Base-by-base conservation (phyloP, 2,888 invertebrate genomes). In the Ophioninae sp. region DNA sequence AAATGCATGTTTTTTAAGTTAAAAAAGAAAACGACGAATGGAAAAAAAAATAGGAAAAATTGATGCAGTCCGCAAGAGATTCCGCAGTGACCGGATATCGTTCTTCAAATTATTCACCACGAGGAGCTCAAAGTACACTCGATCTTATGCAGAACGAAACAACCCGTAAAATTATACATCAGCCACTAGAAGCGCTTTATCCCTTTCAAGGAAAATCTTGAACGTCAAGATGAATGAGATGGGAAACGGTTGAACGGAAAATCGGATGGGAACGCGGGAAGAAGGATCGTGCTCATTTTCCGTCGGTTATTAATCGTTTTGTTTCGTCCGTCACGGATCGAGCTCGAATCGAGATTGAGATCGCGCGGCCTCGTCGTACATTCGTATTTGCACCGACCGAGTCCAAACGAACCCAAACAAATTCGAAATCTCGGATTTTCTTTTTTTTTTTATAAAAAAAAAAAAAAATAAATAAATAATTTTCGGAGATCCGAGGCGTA, bases 271-370 rank as follows among this genome's bases (percentile, higher is more conserved):
- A 62, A 7, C 13, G 17, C 7, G 44, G 10, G 39, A 39, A 39
- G 30, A 21, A 67, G 39, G 30, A 67, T 5, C 65, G 20, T 23
- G 37, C 30, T 50, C 20, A 82, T 83, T 80, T 69, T 65, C 50
- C 39, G 17, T 23, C 44, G n/a, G 56, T 80, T 81, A 83, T 83
- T 77, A 78, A 83, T 77, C 59, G 64, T 59, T 69, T 65, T 39
- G 21, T 73, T 21, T 70, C 37, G 39, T n/a, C 30, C 62, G n/a
- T 30, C 30, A 30, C 30, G 30, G 30, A 30, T 30, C 30, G 30
- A 30, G 30, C 30, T 30, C 1, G 30, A 30, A 30, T 30, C 1
- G 3, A 30, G 3, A 30, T 2, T 2, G 30, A 30, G 3, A 30
- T 30, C 30, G 30, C 3, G n/a, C n/a, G n/a, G n/a, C n/a, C n/a